Evolutionary conservation across 37 sponge, comb jelly and placozoan genomes (phyloP).

Genomic region (Theonella swinhoei): DNA sequence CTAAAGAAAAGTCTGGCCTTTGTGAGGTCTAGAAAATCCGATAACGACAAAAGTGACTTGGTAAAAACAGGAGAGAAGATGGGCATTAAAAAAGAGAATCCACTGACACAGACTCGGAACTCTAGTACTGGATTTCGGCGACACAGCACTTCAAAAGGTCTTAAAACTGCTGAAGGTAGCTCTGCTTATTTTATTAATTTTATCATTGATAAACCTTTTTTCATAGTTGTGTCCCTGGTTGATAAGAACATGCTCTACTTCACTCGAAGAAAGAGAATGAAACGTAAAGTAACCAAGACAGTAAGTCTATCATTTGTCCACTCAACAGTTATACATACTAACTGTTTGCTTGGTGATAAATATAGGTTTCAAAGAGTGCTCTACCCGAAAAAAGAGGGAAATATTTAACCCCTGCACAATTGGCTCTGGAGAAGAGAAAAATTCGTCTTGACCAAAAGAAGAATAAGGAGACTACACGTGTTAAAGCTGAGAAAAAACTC

Average conservation of each 20-base stretch:
- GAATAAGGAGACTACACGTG: not conserved
- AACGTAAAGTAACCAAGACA: not conserved
- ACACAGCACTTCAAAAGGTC: too few relatives aligned
- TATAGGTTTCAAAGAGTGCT: not conserved
- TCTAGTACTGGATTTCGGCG: too few relatives aligned
- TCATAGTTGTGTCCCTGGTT: not conserved
- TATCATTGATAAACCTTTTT: too few relatives aligned
- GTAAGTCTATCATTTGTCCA: not conserved
- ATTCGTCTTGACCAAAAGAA: not conserved
- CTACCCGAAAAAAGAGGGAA: not conserved
- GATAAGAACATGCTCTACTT: not conserved
- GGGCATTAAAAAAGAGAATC: too few relatives aligned
- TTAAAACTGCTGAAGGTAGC: too few relatives aligned
- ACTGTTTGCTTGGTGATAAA: too few relatives aligned
- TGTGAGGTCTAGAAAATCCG: not conserved
- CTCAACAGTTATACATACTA: not conserved
- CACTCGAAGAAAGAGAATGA: not conserved
- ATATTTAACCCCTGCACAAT: not conserved
- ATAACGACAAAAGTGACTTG: not conserved
- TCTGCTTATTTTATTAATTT: too few relatives aligned
- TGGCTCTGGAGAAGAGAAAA: not conserved
- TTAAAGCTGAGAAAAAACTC: not conserved
- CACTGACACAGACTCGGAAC: too few relatives aligned
- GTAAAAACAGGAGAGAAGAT: too few relatives aligned
- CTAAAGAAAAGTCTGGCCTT: not conserved